Evolutionary conservation across 2,888 invertebrate genomes (phyloP).

Genomic region (Eristalis arbustorum): DNA sequence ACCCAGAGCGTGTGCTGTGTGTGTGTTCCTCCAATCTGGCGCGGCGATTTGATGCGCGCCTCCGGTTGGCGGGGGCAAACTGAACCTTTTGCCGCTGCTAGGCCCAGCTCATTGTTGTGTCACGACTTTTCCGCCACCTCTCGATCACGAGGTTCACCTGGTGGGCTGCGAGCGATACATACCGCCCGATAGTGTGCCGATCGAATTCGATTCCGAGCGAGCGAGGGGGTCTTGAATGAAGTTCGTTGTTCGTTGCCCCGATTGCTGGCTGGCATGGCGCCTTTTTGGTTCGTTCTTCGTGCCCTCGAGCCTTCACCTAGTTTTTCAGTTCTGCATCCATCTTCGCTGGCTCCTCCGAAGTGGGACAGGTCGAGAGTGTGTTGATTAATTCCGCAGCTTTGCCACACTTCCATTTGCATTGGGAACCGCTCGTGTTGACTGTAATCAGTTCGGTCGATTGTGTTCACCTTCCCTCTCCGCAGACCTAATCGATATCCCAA

Average conservation of each 20-base stretch:
- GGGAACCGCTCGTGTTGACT: not conserved
- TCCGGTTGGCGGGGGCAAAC: slow-evolving; percentile 23
- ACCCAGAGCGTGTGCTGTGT: not conserved
- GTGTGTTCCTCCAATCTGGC: slow-evolving; percentile 1
- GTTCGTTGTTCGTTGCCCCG: not conserved
- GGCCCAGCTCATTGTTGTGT: slow-evolving; percentile 58
- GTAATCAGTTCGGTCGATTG: not conserved
- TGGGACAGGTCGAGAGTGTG: slow-evolving; percentile 34
- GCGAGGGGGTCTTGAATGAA: slow-evolving; percentile 26
- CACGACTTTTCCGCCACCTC: slow-evolving; percentile 68
- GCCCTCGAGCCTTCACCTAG: slow-evolving; percentile 64
- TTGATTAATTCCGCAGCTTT: slow-evolving; percentile 45
- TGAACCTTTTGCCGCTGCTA: slow-evolving; percentile 23
- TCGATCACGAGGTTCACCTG: slow-evolving; percentile 69
- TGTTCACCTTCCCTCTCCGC: not conserved
- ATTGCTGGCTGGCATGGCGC: not conserved
- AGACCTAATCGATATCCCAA: not conserved
- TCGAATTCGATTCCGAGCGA: not conserved
- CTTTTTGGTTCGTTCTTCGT: slow-evolving; percentile 18
- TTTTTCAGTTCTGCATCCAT: slow-evolving; percentile 20
- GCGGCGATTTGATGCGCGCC: slow-evolving; percentile 26
- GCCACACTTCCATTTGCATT: not conserved
- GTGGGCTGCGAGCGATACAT: slow-evolving; percentile 38
- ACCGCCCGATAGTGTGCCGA: slow-evolving; percentile 13
- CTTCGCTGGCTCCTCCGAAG: not conserved